Conservation (phyloP, 2,113 vertebrate species). For the Phodopus roborovskii region DNA sequence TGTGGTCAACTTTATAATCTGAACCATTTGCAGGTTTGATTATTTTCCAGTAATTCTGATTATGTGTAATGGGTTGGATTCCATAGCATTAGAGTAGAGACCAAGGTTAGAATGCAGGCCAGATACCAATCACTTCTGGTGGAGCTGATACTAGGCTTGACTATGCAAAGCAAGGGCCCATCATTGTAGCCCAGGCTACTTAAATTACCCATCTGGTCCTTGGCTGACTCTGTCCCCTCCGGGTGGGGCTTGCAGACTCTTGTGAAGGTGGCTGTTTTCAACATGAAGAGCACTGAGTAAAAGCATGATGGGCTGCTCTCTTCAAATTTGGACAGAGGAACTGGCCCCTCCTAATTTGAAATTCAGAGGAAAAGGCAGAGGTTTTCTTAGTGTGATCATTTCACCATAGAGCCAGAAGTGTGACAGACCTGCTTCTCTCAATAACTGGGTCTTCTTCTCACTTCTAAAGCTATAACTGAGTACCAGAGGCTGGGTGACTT, state of each 20-base stretch:
- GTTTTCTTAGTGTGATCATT: background rate
- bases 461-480: background rate
- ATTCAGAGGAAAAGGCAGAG: background rate
- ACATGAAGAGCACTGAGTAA: background rate
- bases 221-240: background rate
- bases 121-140: background rate
- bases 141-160: background rate
- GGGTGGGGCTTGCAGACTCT: background rate
- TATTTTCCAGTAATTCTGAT: background rate
- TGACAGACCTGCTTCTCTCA: background rate
- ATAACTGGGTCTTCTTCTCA: background rate
- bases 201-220: background rate
- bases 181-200: background rate
- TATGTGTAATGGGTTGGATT: background rate
- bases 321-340: background rate
- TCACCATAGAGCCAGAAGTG: background rate
- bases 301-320: background rate
- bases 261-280: background rate
- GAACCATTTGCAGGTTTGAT: background rate
- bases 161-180: background rate
- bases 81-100: background rate
- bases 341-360: accelerated
- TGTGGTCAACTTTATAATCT: background rate
- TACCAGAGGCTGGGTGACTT: background rate
- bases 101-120: background rate